Base-by-base conservation (phyloP, 2,797 vertebrate species). In the Phalloptychus januarius region DNA sequence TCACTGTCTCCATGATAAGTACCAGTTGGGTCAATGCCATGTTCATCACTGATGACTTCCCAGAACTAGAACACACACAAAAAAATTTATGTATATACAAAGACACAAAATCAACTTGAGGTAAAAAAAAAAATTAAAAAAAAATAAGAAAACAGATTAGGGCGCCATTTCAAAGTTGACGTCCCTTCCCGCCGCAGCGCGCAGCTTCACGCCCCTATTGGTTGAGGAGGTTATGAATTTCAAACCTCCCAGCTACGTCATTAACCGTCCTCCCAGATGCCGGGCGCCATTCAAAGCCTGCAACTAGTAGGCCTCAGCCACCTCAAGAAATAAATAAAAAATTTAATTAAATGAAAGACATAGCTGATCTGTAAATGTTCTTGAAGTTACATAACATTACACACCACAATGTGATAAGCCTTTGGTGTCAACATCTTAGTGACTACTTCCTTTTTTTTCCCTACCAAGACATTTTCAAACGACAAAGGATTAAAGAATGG, bases 31-130 rank as follows among this genome's bases (percentile, higher is more conserved):
- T 96, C 96, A 70, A 96, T 96, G 4, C 96, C 96, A 40, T 96
- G 96, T 65, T 96, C 96, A 2, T 96, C 96, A 79, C 96, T 96
- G 84, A 96, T 96, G 20, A 96, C 96, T 81, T 96, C 95, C 96
- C 96, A 96, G 77, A 96, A 96, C 96, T 96, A 67, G 0, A 58
- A 23, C 25, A 61, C 1, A 44, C 7, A 80, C n/a, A n/a, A n/a
- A 56, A 31, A 15, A 16, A 3, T 31, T 15, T 16, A 54, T 56
- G 10, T 12, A 56, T 28, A 56, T 56, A 44, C 31, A 25, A 12
- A 44, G 1, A n/a, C 1, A 8, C 4, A 50, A 25, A 36, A 11
- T 1, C 15, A 20, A 0, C 40, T 45, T 23, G 3, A 15, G 33
- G 23, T 45, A 31, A 50, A 12, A 18, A 10, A 72, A 33, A 48